phyloP scores from a whole-genome alignment of 2,797 vertebrate genomes.

The Echiichthys vipera region DNA sequence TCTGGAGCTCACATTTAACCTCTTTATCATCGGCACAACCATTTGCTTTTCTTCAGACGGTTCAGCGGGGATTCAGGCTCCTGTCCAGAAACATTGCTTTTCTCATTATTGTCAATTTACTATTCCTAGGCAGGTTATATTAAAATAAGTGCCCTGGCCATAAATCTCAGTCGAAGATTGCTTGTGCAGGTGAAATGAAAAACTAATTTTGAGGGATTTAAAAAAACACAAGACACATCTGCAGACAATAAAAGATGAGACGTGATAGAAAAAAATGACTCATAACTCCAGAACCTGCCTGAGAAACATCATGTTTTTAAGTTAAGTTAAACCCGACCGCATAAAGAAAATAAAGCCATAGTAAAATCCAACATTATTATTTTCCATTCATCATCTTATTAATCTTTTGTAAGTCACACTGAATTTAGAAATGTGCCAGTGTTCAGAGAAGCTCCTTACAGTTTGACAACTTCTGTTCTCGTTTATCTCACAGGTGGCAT shows the following conservation, averaged over 20 bases:
- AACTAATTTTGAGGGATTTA: neutral
- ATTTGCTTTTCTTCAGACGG: neutral
- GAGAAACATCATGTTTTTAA: neutral
- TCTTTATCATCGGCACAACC: neutral
- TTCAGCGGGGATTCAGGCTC: neutral
- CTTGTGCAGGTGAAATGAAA: neutral
- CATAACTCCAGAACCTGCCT: no score
- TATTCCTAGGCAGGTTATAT: neutral
- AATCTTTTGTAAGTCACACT: neutral
- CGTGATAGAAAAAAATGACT: neutral
- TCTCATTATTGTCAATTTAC: neutral
- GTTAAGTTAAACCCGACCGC: no score
- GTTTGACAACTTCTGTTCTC: neutral
- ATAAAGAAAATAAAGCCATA: no score
- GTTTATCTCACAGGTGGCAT: constrained; percentile 1
- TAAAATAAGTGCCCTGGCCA: neutral
- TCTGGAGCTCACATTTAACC: constrained; percentile 2
- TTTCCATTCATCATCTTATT: no score
- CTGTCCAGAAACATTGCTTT: neutral
- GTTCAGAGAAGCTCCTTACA: neutral
- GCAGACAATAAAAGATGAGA: neutral
- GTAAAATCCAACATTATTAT: no score
- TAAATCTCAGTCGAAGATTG: neutral
- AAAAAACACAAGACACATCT: neutral
- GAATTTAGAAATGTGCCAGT: neutral